Base-by-base conservation (phyloP, 1,140 invertebrate species). In the Bombus affinis region DNA sequence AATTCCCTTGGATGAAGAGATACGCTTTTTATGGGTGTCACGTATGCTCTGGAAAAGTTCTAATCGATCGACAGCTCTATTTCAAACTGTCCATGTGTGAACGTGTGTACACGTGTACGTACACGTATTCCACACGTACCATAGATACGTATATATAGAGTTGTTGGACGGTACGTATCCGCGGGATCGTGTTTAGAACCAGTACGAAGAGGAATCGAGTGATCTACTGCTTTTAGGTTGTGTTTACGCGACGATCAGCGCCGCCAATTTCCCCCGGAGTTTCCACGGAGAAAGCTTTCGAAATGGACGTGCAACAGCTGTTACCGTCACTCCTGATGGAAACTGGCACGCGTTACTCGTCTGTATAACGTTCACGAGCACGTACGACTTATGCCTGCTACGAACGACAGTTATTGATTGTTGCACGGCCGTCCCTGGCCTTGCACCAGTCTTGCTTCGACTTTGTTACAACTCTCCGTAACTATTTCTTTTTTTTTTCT, bases 251-350 rank as follows among this genome's bases (percentile, higher is more conserved):
- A 76, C 89, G 89, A 91, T 90, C 89, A 88, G 83, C 70, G 90
- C 90, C 89, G 89, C 89, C 89, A 90, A 90, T 91, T 88, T 88
- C 70, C 79, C 74, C 62, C 42, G 66, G 72, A 86, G 83, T 74
- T 87, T 90, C 72, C 88, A 87, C 89, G 81, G 87, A 88, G 90
- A 91, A 90, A 90, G 89, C 84, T 88, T 87, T 65, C 44, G 81
- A 88, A 90, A 91, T 91, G 90, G 89, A 91, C 90, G 90, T 88
- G 90, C 90, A 91, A 91, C 90, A 91, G 90, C 90, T 91, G 90
- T 91, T 91, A 90, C 86, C 90, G 86, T 90, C 89, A 90, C 86
- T 90, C 90, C 79, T 80, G 87, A 89, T 91, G 87, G 90, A 90
- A 90, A 90, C 90, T 90, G 90, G 90, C 90, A 91, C 90, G 89